Evolutionary conservation across 2,888 invertebrate genomes (phyloP).

Genomic region (Stenodera caucasica): DNA sequence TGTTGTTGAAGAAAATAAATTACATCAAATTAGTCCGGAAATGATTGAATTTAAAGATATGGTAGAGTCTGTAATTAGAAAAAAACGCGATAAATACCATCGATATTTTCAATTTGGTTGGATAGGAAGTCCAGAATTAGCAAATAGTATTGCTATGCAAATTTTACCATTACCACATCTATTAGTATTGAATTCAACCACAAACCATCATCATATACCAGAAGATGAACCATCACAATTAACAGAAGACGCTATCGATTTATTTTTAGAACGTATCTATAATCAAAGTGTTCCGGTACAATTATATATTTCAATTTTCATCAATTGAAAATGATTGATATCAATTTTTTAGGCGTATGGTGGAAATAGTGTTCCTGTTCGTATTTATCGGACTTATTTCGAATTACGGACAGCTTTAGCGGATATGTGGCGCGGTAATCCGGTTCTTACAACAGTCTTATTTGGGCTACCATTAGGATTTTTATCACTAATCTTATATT

Average conservation of each 20-base stretch:
- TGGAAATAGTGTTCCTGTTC: constrained; percentile 77
- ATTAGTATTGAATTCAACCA: constrained; percentile 88
- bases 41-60: constrained; percentile 78
- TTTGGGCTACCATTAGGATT: constrained; percentile 95
- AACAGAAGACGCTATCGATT: constrained; percentile 65
- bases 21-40: constrained; percentile 76
- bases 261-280: constrained; percentile 75
- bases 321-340: neutral
- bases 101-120: constrained; percentile 89
- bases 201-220: constrained; percentile 90
- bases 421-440: constrained; percentile 92
- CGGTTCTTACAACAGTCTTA: constrained; percentile 87
- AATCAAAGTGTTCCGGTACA: constrained; percentile 75
- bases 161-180: constrained; percentile 81
- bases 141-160: constrained; percentile 92
- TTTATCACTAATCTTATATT: constrained; percentile 91
- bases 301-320: neutral
- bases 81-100: constrained; percentile 77
- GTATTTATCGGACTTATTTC: constrained; percentile 78
- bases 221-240: constrained; percentile 56
- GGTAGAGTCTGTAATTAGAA: constrained; percentile 71
- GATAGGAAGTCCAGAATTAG: constrained; percentile 87
- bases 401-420: constrained; percentile 78
- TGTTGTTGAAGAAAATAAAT: constrained; percentile 84
- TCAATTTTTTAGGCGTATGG: constrained; percentile 73